Conservation (phyloP, 2,888 invertebrate genomes). For the Autographa gamma region DNA sequence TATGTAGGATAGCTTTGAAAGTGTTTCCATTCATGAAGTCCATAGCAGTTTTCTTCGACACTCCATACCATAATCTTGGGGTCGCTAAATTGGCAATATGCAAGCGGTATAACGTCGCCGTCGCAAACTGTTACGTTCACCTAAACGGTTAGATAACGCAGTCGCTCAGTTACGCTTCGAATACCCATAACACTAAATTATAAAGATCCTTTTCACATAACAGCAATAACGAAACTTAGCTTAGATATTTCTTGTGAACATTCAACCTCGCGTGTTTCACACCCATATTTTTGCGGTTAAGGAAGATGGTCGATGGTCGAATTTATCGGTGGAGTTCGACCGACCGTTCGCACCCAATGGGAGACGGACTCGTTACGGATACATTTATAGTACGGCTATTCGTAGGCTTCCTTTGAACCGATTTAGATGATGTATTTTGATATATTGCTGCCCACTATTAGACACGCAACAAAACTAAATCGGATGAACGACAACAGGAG, state of each 20-base stretch:
- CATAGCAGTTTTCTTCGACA: conserved; percentile 30
- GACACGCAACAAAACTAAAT: neutral
- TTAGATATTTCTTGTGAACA: conserved; percentile 36
- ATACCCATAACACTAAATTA: conserved; percentile 42
- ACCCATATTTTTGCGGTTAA: conserved; percentile 39
- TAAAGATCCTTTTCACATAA: conserved; percentile 41
- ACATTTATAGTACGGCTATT: conserved; percentile 49
- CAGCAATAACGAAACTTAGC: conserved; percentile 31
- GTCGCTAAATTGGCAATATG: conserved; percentile 35
- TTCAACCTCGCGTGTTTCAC: conserved; percentile 51
- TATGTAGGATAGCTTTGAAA: neutral
- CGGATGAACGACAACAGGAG: neutral
- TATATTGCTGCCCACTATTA: neutral
- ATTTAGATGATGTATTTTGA: conserved; percentile 24
- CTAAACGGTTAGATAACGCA: conserved; percentile 46
- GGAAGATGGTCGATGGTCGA: conserved; percentile 37
- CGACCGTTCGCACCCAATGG: conserved; percentile 30
- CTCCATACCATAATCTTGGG: conserved; percentile 25
- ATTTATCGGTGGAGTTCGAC: conserved; percentile 41
- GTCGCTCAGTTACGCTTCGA: conserved; percentile 32
- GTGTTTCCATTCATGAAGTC: conserved; percentile 17
- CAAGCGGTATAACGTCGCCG: conserved; percentile 33
- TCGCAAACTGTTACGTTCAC: conserved; percentile 20
- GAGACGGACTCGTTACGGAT: conserved; percentile 35
- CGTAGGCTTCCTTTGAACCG: conserved; percentile 21